These are phyloP conservation scores for Coreius guichenoti DNA, from an alignment of 2,797 vertebrate species.

Conservation along the genomic window DNA sequence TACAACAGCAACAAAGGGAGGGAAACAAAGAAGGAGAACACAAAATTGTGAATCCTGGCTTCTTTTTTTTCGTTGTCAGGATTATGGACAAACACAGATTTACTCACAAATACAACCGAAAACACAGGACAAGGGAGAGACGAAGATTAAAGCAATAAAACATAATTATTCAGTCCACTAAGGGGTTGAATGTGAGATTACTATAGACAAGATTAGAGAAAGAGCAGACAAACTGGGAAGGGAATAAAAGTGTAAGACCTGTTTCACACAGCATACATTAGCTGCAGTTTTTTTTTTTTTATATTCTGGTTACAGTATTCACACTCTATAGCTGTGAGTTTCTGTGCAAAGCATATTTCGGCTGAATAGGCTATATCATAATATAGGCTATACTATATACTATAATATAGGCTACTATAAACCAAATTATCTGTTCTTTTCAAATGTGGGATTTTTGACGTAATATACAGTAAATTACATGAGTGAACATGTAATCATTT, in stretches of 20 bases:
- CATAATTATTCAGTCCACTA: conserved; percentile 27
- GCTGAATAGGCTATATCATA: background rate
- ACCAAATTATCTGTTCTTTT: background rate
- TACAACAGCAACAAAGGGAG: conserved; percentile 68
- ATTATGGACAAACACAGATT: conserved; percentile 65
- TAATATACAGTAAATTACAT: background rate
- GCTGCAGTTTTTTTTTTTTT: background rate
- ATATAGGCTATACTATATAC: too few relatives aligned
- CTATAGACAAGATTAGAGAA: conserved; percentile 36
- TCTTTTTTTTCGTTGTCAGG: conserved; percentile 71
- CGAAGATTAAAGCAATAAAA: conserved; percentile 39
- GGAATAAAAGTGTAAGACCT: conserved; percentile 2
- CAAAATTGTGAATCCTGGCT: conserved; percentile 76
- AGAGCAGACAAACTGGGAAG: conserved; percentile 26
- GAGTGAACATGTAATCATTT: background rate
- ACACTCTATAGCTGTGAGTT: background rate
- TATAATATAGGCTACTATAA: background rate
- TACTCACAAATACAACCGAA: conserved; percentile 55
- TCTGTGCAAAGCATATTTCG: background rate
- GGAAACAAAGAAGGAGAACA: conserved; percentile 72
- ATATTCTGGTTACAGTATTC: conserved; percentile 8
- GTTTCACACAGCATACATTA: conserved; percentile 29
- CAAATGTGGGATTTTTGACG: background rate
- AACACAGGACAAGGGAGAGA: conserved; percentile 57
- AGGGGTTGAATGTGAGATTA: conserved; percentile 26